These are phyloP conservation scores for Diabrotica balteata DNA, from an alignment of 2,888 invertebrate genomes.

Conservation along the genomic window DNA sequence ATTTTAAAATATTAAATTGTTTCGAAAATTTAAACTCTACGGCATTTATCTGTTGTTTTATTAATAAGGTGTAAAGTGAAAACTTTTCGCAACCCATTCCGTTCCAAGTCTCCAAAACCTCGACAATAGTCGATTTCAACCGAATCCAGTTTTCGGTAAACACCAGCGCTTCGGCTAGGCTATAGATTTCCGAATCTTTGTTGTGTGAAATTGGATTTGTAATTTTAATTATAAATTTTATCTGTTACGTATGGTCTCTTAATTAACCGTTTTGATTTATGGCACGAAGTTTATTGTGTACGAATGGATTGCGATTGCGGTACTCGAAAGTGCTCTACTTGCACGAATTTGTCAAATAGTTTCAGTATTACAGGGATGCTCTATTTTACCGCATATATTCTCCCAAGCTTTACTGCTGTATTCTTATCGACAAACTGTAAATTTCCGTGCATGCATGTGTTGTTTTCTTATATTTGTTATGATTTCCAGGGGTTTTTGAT, in stretches of 20 bases:
- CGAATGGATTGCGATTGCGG: constrained; percentile 16
- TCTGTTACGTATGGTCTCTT: constrained; percentile 56
- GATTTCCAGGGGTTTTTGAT: too few species aligned
- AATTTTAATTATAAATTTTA: constrained; percentile 59
- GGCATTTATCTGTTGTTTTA: too few species aligned
- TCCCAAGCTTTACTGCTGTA: too few species aligned
- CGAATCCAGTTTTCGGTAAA: constrained; percentile 7
- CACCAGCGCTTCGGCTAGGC: constrained; percentile 27
- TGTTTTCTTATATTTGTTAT: too few species aligned
- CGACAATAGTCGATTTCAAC: constrained; percentile 7
- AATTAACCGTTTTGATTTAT: constrained; percentile 50
- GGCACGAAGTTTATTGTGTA: constrained; percentile 33
- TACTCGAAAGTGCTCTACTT: constrained; percentile 17
- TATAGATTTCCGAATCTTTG: constrained; percentile 56
- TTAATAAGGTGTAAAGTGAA: too few species aligned
- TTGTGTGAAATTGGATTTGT: constrained; percentile 60
- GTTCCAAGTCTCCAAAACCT: neutral
- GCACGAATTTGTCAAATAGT: constrained; percentile 25
- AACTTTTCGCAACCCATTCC: too few species aligned
- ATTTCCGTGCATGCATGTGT: too few species aligned
- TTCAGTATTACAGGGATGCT: constrained; percentile 2
- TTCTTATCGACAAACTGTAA: too few species aligned
- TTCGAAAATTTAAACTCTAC: too few species aligned
- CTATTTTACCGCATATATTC: neutral
- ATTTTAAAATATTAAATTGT: too few species aligned